These are phyloP conservation scores for Cataglyphis altisquamis DNA, from an alignment of 2,888 invertebrate species.

Conservation along the genomic window DNA sequence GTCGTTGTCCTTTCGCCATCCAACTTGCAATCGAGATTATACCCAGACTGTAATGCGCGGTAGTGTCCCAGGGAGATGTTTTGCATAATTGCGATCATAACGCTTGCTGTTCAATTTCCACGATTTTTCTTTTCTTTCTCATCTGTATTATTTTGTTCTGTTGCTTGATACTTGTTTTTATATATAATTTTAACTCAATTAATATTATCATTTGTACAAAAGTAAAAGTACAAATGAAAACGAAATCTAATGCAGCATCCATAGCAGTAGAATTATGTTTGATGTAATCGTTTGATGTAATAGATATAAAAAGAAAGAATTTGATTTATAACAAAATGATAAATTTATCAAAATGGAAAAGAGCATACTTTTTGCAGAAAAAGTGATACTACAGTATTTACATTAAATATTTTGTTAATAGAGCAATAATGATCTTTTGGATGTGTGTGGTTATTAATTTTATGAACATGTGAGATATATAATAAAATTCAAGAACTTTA, in stretches of 20 bases:
- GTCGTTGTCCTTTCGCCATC: conserved; percentile 8
- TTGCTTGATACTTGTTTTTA: conserved; percentile 28
- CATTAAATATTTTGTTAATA: not conserved
- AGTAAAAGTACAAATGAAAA: conserved; percentile 18
- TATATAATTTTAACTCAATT: conserved; percentile 37
- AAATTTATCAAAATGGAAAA: conserved; percentile 9
- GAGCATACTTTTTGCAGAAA: not conserved
- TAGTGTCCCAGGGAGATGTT: conserved; percentile 31
- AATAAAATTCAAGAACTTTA: not conserved
- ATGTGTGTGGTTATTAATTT: not conserved
- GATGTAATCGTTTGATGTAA: not conserved
- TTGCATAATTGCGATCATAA: conserved; percentile 41
- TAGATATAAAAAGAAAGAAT: not conserved
- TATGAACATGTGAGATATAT: not conserved
- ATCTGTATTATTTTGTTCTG: not conserved
- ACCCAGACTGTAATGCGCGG: conserved; percentile 17
- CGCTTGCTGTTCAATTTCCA: conserved; percentile 34
- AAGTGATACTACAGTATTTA: not conserved
- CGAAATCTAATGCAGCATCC: not conserved
- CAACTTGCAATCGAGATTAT: conserved; percentile 39
- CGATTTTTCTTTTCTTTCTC: conserved; percentile 3
- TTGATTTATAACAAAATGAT: conserved; percentile 15
- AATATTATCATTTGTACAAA: conserved; percentile 31
- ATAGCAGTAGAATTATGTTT: not conserved
- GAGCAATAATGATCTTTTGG: not conserved